A percentile compares a stretch with the other conserved stretches of the same genome.
These are phyloP conservation scores for Megaceryle alcyon DNA, from an alignment of 2,797 vertebrate genomes.

Conservation along the genomic window DNA sequence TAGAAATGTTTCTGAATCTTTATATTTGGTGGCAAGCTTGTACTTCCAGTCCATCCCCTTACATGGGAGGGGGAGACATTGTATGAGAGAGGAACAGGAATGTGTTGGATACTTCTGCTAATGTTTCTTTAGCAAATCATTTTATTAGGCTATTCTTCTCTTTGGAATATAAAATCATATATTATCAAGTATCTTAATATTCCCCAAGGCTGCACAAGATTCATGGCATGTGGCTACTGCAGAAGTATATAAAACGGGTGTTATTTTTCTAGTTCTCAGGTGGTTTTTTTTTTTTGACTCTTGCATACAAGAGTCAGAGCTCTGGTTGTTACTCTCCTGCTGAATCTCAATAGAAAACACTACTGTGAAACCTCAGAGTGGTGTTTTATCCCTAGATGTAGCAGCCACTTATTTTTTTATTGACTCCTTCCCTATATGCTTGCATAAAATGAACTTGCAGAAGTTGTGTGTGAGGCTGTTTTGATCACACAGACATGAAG, in stretches of 20 bases:
- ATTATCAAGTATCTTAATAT: slow-evolving; percentile 8
- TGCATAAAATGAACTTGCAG: not conserved
- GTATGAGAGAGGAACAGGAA: not conserved
- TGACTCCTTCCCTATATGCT: not conserved
- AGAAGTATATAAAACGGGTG: not conserved
- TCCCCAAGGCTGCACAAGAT: not conserved
- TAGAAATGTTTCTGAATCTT: not conserved
- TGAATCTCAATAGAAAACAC: not conserved
- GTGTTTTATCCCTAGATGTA: not conserved
- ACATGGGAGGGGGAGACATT: not conserved
- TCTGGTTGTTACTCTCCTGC: not conserved
- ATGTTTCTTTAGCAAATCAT: slow-evolving; percentile 20
- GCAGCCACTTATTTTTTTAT: not conserved
- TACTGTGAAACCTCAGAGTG: not conserved
- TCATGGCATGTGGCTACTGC: not conserved
- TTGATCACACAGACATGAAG: not conserved
- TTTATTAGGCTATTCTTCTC: slow-evolving; percentile 52
- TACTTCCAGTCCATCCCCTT: not conserved
- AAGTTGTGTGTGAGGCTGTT: not conserved
- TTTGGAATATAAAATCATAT: slow-evolving; percentile 40
- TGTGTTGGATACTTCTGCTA: not conserved
- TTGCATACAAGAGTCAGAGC: not conserved
- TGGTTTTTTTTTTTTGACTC: slow-evolving; percentile 6
- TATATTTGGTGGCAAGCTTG: not conserved
- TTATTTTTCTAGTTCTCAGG: slow-evolving; percentile 12